Conservation (phyloP, 2,113 vertebrate species). For the Podilymbus podiceps region DNA sequence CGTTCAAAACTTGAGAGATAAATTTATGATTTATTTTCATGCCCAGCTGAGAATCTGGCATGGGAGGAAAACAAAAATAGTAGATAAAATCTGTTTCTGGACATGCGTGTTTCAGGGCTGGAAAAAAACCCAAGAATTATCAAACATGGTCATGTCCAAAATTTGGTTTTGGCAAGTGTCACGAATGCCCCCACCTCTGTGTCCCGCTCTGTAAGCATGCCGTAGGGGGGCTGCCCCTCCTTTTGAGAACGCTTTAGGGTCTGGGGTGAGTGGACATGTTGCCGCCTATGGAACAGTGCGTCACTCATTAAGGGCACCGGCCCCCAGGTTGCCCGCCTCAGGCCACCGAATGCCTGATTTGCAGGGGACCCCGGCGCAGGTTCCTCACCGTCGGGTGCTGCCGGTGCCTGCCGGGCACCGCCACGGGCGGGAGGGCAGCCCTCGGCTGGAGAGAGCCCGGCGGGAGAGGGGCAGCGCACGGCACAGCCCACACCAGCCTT, state of each 20-base stretch:
- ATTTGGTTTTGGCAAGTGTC: not conserved
- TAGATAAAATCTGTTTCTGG: not conserved
- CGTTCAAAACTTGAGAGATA: not conserved
- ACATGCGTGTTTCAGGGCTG: not conserved
- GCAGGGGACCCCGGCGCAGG: no score
- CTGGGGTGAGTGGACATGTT: not conserved
- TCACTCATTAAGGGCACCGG: not conserved
- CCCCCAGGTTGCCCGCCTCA: not conserved
- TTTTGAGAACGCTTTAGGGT: not conserved
- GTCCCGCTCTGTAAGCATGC: fast-evolving
- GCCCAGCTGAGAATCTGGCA: not conserved
- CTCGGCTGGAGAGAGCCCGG: fast-evolving
- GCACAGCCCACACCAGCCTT: not conserved
- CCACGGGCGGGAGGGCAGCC: not conserved
- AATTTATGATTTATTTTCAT: not conserved
- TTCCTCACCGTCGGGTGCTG: fast-evolving
- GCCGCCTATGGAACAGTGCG: not conserved
- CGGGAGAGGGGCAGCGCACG: not conserved
- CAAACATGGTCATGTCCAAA: fast-evolving
- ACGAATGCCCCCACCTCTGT: fast-evolving
- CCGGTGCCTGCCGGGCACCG: fast-evolving
- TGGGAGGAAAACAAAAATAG: not conserved
- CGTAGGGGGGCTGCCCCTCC: no score
- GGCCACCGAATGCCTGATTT: not conserved
- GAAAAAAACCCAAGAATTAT: not conserved